Percentiles rank a stretch among this genome's conserved stretches.
phyloP scores from a whole-genome alignment of 2,113 vertebrate species.

The Oophaga pumilio region DNA sequence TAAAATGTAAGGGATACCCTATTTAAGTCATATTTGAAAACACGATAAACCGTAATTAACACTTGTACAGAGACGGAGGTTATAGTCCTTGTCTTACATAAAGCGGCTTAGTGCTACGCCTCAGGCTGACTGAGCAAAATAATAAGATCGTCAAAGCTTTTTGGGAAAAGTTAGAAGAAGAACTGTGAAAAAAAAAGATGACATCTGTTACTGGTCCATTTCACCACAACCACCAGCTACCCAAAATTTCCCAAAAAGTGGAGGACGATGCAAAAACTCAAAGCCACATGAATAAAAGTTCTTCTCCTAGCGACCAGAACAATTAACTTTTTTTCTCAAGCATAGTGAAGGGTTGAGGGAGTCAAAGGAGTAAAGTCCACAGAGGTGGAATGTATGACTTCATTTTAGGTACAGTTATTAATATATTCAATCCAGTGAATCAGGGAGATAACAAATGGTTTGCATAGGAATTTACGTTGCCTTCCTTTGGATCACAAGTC shows the following conservation, averaged over 20 bases:
- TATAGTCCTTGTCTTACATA: not conserved
- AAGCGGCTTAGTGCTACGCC: not conserved
- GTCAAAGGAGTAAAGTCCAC: not conserved
- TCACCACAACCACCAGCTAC: not conserved
- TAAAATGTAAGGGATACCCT: not conserved
- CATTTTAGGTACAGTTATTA: too few relatives aligned
- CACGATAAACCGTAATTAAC: constrained; percentile 4
- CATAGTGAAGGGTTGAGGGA: not conserved
- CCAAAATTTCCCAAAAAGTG: not conserved
- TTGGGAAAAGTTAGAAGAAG: not conserved
- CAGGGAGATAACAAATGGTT: too few relatives aligned
- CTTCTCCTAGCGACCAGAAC: not conserved
- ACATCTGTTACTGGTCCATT: not conserved
- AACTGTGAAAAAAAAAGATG: not conserved
- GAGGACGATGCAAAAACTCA: not conserved
- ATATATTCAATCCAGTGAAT: too few relatives aligned
- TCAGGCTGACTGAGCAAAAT: not conserved
- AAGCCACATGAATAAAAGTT: not conserved
- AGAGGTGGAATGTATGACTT: not conserved
- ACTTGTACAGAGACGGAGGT: not conserved
- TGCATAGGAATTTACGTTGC: too few relatives aligned
- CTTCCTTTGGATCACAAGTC: too few relatives aligned
- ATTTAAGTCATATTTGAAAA: not conserved
- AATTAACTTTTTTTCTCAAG: not conserved
- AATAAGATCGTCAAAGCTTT: constrained; percentile 9